Conservation (phyloP, 1,140 invertebrate genomes). For the Neomicropteryx cornuta region DNA sequence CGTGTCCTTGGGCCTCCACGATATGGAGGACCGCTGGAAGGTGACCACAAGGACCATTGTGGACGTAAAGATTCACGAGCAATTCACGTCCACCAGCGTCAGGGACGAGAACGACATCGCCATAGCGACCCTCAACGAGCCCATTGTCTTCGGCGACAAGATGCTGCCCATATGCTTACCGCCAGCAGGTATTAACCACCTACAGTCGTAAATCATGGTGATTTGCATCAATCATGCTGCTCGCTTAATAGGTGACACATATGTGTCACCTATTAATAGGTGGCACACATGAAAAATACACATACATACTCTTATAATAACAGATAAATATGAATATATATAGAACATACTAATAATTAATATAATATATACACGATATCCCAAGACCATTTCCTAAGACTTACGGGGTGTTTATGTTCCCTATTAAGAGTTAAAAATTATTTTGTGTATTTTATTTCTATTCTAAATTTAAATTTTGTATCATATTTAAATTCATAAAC, state of each 20-base stretch:
- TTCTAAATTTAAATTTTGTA: conserved; percentile 5
- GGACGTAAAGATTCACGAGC: conserved; percentile 28
- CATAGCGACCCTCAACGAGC: conserved; percentile 36
- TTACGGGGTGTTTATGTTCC: too few species aligned
- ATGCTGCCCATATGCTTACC: conserved; percentile 46
- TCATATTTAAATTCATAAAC: conserved; percentile 1
- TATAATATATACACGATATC: too few species aligned
- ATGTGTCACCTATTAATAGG: too few species aligned
- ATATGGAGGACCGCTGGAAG: conserved; percentile 21
- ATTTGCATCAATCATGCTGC: background rate
- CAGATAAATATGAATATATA: too few species aligned
- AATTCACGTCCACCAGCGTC: conserved; percentile 32
- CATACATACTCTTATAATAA: too few species aligned
- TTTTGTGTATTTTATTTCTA: background rate
- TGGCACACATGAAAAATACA: too few species aligned
- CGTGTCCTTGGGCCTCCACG: conserved; percentile 37
- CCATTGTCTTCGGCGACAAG: conserved; percentile 27
- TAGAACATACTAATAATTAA: too few species aligned
- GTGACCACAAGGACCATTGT: conserved; percentile 28
- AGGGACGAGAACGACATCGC: conserved; percentile 49
- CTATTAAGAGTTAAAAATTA: too few species aligned
- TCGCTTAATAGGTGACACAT: too few species aligned
- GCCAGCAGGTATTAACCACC: conserved; percentile 23
- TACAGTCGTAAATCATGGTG: background rate
- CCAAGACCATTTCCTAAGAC: too few species aligned